Base-by-base conservation (phyloP, 2,797 vertebrate species). In the Silurus lanzhouensis region DNA sequence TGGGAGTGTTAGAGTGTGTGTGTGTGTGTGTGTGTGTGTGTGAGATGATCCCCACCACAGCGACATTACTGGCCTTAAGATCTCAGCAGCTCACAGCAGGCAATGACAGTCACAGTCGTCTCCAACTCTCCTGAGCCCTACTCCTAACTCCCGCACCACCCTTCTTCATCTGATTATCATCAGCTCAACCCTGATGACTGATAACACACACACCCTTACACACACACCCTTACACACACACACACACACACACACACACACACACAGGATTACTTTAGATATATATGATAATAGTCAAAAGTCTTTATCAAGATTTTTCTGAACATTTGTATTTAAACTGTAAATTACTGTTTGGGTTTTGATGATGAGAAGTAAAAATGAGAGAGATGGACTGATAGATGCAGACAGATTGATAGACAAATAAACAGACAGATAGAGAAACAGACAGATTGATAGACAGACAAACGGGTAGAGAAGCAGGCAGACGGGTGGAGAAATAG, bases 61-160 rank as follows among this genome's bases (percentile, higher is more conserved):
- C 72, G 46, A 72, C 58, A 14, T 67, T 44, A 22, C 67, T 89
- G 84, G 84, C 84, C 84, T 89, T 89, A 83, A 89, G 31, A 55
- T 87, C 86, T 81, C 82, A 74, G 80, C 68, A 10, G 79, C 72
- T 84, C 80, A 17, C 82, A 83, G 84, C 84, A 27, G 66, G 84
- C 2, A n/a, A 5, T 66, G 79, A 81, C 20, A 55, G 10, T 80
- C 74, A 57, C 27, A 67, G 60, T 70, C 48, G 22, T 79, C 78
- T 84, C 83, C 1, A 58, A 31, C 27, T 52, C 58, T 22, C 71
- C 81, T 74, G 31, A 19, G 19, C 15, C 66, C 66, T 57, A 9
- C 48, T 67, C 55, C 72, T 66, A 60, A n/a, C 31, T 25, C 3
- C 67, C n/a, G 17, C n/a, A 1, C 5, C 67, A 84, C 81, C 84